Conservation (phyloP, 2,888 invertebrate genomes). For the Dryadula phaetusa region DNA sequence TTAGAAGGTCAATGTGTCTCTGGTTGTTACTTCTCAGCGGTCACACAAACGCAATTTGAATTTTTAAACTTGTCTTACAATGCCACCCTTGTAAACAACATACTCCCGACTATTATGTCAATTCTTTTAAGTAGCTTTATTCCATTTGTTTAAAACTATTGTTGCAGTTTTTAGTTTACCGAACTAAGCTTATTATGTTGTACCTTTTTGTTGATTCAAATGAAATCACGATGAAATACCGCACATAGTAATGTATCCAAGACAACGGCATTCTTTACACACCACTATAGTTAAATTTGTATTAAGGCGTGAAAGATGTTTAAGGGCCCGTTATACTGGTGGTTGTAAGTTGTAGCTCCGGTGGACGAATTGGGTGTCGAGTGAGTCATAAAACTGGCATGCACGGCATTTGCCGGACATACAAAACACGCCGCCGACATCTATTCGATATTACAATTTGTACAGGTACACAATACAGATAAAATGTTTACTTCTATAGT, state of each 20-base stretch:
- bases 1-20: slow-evolving; percentile 50
- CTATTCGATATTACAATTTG: slow-evolving; percentile 40
- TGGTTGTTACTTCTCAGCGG: slow-evolving; percentile 51
- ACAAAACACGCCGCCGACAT: slow-evolving; percentile 57
- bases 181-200: slow-evolving; percentile 10
- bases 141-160: slow-evolving; percentile 33
- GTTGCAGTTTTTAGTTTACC: slow-evolving; percentile 20
- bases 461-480: slow-evolving; percentile 50
- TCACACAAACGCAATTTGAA: slow-evolving; percentile 48
- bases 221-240: slow-evolving; percentile 22
- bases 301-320: slow-evolving; percentile 32
- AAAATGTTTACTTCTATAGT: slow-evolving; percentile 1
- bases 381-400: slow-evolving; percentile 70
- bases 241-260: slow-evolving; percentile 35
- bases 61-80: slow-evolving; percentile 45
- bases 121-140: slow-evolving; percentile 30
- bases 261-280: slow-evolving; percentile 31
- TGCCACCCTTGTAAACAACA: slow-evolving; percentile 40
- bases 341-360: slow-evolving; percentile 46
- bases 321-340: slow-evolving; percentile 57
- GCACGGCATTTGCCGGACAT: slow-evolving; percentile 71
- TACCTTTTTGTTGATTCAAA: slow-evolving; percentile 17
- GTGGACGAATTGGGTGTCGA: slow-evolving; percentile 53
- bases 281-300: slow-evolving; percentile 7
- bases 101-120: slow-evolving; percentile 20